Evolutionary conservation across 2,888 invertebrate genomes (phyloP), one percentile per base, ranked within the genome.

Genomic region (Hymenopus coronatus): DNA sequence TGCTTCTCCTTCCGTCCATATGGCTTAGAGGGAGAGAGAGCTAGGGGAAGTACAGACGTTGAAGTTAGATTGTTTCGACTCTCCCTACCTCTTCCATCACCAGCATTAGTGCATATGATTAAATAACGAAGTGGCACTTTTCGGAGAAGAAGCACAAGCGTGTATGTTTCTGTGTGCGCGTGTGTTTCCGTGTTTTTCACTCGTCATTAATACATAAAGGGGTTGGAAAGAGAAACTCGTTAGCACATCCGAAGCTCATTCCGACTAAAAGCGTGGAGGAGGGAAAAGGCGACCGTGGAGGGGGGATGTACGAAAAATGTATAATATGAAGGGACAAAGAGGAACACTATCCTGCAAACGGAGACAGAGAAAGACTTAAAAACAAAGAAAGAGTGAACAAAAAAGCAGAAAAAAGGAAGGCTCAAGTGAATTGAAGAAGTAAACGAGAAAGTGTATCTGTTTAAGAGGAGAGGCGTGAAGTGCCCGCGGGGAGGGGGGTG

Each of bases 351-450:
- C 84, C 28, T 25, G 84, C 9, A 30, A 84, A 84, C 20, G 25
- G 28, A 70, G 33, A 33, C 25, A 82, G 82, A 30, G 33, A 82
- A 40, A 33, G 87, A 87, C 33, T 82, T 33, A 82, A n/a, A 28
- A 25, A 87, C 81, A 82, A 87, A 40, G 33, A 33, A 70, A 70
- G 54, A 70, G 20, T 8, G 30, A 25, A 30, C 20, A 84, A 20
- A n/a, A 82, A 40, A 33, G 82, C 81, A 40, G 81, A 30, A 82
- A n/a, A 28, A 25, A 87, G 54, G 33, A 87, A 40, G 33, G 82
- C 85, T 86, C 82, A 86, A 89, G 86, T 86, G 83, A 88, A 88
- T 88, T 88, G 88, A 85, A 88, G 88, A 88, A 40, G 85, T 85
- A 85, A 85, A 81, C 88, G 82, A 25, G 84, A 28, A 70, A 70